Evolutionary conservation across 64 coral and sea anemone species (phyloP), one percentile per base, ranked within the genome.

Genomic region (Montipora sp.): DNA sequence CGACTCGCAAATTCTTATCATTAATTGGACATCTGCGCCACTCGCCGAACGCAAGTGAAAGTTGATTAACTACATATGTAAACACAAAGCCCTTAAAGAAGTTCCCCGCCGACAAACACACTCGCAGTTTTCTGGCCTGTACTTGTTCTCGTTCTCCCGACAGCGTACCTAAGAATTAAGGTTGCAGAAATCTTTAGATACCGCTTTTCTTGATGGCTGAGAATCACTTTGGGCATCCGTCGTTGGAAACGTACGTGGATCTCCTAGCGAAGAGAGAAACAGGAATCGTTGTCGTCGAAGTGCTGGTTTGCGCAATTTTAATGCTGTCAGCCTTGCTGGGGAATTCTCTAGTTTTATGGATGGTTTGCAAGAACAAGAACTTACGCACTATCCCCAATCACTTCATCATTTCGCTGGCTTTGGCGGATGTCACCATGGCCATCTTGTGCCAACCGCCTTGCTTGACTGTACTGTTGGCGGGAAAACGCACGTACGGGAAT

Each of bases 321-420:
- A 66, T 93, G 18, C 45, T 93, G 57, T 76, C 91, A 43, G 91
- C 91, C 5, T 61, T 93, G 66, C 9, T 88, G 1, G 91, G 91
- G 5, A 93, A 93, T 51, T 88, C 73, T 46, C 61, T 93, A 44
- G 91, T 93, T 5, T 48, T 93, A 7, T 93, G 83, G 91, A 93
- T 93, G 43, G 91, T 93, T 0, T 93, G 86, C 83, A 93, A 93
- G 73, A 93, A 93, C 48, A 77, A 72, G 13, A 93, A 93, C 45
- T 60, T 93, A n/a, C 91, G 91, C 11, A 93, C 91, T 48, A 88
- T 93, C 63, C 91, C 91, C 44, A 93, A 93, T 72, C 49, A 79
- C 13, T 93, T 93, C 15, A 86, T 93, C 8, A 50, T 93, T 6
- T 93, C 91, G 15, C 66, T 93, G 15, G 83, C 91, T 15, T 47